phyloP scores from a whole-genome alignment of 1,140 invertebrate genomes.

The Halyomorpha halys region DNA sequence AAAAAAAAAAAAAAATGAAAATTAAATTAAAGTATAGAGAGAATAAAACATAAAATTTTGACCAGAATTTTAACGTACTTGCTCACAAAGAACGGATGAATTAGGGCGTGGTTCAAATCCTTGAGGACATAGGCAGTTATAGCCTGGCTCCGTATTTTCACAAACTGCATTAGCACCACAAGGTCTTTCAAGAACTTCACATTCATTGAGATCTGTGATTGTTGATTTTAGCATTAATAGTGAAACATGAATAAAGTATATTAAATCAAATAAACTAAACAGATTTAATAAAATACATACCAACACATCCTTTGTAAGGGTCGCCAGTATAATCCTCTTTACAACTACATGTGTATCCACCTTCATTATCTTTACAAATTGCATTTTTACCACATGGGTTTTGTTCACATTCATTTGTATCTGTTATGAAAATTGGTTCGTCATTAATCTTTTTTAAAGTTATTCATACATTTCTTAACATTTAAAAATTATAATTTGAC shows the following conservation, averaged over 20 bases:
- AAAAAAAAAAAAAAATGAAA: not conserved
- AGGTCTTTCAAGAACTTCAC: constrained; percentile 61
- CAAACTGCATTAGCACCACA: constrained; percentile 81
- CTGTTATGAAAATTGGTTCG: constrained; percentile 41
- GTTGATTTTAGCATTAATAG: too few relatives aligned
- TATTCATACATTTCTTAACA: too few relatives aligned
- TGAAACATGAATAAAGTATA: too few relatives aligned
- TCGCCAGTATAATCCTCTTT: constrained; percentile 66
- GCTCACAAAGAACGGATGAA: constrained; percentile 74
- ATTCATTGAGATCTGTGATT: constrained; percentile 76
- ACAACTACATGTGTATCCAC: constrained; percentile 62
- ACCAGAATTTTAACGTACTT: constrained; percentile 41
- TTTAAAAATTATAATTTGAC: too few relatives aligned
- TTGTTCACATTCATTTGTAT: constrained; percentile 57
- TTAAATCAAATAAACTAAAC: too few relatives aligned
- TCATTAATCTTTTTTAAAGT: too few relatives aligned
- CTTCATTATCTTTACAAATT: constrained; percentile 58
- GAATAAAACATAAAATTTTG: not conserved
- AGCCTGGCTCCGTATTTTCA: constrained; percentile 75
- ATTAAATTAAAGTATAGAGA: not conserved
- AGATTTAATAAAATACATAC: constrained; percentile 42
- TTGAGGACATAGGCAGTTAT: constrained; percentile 76
- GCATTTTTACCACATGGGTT: constrained; percentile 61
- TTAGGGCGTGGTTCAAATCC: constrained; percentile 75
- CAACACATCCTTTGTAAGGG: constrained; percentile 54